These are phyloP conservation scores for Luffia ferchaultella DNA, from an alignment of 2,888 invertebrate genomes.

Conservation along the genomic window DNA sequence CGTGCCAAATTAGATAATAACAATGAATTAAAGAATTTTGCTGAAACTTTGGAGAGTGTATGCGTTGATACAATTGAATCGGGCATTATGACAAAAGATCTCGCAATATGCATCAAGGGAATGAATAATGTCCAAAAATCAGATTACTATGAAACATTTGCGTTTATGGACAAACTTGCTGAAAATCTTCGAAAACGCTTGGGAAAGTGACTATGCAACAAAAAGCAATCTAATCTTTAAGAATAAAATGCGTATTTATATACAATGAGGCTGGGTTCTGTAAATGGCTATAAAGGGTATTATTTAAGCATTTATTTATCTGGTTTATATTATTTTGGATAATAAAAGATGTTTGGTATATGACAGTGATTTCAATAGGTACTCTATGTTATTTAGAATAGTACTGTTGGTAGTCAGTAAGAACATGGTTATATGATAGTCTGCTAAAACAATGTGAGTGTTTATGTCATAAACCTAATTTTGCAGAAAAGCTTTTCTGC, in stretches of 20 bases:
- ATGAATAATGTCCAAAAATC: slow-evolving; percentile 77
- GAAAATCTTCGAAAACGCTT: slow-evolving; percentile 81
- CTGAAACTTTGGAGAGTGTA: slow-evolving; percentile 86
- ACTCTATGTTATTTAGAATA: too few species aligned
- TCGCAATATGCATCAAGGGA: slow-evolving; percentile 97
- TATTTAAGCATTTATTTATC: slow-evolving; percentile 43
- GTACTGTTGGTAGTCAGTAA: too few species aligned
- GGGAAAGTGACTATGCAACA: slow-evolving; percentile 52
- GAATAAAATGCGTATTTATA: slow-evolving; percentile 6
- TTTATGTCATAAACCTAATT: too few species aligned
- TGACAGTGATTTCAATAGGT: too few species aligned
- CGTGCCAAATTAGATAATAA: slow-evolving; percentile 95
- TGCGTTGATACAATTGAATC: slow-evolving; percentile 95
- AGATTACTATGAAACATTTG: slow-evolving; percentile 97
- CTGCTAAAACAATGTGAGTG: too few species aligned
- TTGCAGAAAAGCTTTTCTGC: too few species aligned
- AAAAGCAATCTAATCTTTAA: slow-evolving; percentile 42
- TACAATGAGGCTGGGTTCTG: neutral
- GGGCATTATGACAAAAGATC: slow-evolving; percentile 97
- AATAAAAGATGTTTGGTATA: too few species aligned
- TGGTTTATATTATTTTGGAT: slow-evolving; percentile 3
- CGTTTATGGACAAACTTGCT: slow-evolving; percentile 94
- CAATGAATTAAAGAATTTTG: slow-evolving; percentile 75
- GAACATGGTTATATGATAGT: too few species aligned
- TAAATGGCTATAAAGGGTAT: slow-evolving; percentile 24